Evolutionary conservation across 2,797 vertebrate species (phyloP).

Genomic region (Scolopax rusticola): DNA sequence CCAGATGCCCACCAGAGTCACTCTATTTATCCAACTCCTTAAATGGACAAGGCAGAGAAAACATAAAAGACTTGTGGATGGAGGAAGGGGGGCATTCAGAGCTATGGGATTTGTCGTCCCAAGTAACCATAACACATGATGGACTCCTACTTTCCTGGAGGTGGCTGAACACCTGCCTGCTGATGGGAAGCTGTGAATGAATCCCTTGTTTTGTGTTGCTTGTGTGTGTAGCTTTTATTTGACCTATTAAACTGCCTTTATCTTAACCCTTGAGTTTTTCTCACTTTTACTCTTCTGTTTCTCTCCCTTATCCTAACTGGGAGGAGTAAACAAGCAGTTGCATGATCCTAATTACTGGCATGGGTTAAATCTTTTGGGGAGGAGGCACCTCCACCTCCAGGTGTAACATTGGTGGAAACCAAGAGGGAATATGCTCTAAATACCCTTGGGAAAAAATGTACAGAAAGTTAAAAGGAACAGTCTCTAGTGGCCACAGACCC

Average conservation of each 20-base stretch:
- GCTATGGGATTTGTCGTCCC: no score
- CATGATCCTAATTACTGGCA: neutral
- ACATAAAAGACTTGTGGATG: neutral
- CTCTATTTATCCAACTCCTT: neutral
- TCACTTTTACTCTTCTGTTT: no score
- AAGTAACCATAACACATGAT: no score
- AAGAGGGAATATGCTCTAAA: neutral
- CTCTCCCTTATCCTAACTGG: no score
- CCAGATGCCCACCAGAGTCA: neutral
- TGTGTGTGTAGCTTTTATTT: neutral
- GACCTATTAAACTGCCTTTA: neutral
- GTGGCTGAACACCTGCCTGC: neutral
- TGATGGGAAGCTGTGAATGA: neutral
- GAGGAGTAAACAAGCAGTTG: no score
- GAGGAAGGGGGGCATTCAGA: neutral
- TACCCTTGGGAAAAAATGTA: neutral
- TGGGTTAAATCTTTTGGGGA: neutral
- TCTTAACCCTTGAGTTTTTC: no score
- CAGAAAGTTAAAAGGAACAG: neutral
- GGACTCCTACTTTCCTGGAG: neutral
- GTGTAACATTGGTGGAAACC: accelerated
- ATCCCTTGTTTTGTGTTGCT: neutral
- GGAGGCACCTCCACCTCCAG: neutral
- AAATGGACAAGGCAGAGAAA: neutral
- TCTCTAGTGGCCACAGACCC: neutral